phyloP scores from a whole-genome alignment of 2,888 invertebrate genomes.

The Cryptophagus acutangulus region DNA sequence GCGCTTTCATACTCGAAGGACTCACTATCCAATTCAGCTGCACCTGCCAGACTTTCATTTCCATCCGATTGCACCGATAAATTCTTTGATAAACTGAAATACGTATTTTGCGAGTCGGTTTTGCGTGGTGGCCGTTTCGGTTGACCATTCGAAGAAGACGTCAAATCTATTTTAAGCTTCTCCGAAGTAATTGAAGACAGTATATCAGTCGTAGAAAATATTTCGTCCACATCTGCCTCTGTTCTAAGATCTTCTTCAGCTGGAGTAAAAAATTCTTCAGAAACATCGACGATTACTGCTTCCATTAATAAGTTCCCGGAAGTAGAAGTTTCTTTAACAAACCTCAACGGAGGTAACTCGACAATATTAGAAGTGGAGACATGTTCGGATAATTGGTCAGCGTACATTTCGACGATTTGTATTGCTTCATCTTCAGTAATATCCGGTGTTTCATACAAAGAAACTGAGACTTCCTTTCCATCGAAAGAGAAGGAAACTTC shows the following conservation, averaged over 20 bases:
- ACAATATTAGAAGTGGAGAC: conserved; percentile 80
- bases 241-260: conserved; percentile 80
- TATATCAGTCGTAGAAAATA: conserved; percentile 67
- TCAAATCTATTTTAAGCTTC: conserved; percentile 50
- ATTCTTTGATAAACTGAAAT: conserved; percentile 59
- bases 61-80: conserved; percentile 56
- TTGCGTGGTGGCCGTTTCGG: conserved; percentile 60
- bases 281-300: conserved; percentile 85
- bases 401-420: conserved; percentile 91
- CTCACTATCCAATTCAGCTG: conserved; percentile 57
- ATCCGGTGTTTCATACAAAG: conserved; percentile 87
- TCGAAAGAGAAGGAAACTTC: conserved; percentile 89
- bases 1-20: conserved; percentile 66
- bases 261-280: conserved; percentile 76
- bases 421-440: conserved; percentile 87
- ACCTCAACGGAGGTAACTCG: conserved; percentile 80
- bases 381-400: conserved; percentile 86
- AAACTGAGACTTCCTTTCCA: conserved; percentile 87
- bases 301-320: conserved; percentile 86
- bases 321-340: conserved; percentile 83
- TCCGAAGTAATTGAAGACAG: conserved; percentile 50
- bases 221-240: conserved; percentile 80
- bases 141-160: conserved; percentile 52
- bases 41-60: conserved; percentile 47
- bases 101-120: conserved; percentile 58